A percentile compares a stretch with the other conserved stretches of the same genome.
These are phyloP conservation scores for Siderastrea siderea DNA, from an alignment of 92 coral and sea anemone genomes.

Conservation along the genomic window DNA sequence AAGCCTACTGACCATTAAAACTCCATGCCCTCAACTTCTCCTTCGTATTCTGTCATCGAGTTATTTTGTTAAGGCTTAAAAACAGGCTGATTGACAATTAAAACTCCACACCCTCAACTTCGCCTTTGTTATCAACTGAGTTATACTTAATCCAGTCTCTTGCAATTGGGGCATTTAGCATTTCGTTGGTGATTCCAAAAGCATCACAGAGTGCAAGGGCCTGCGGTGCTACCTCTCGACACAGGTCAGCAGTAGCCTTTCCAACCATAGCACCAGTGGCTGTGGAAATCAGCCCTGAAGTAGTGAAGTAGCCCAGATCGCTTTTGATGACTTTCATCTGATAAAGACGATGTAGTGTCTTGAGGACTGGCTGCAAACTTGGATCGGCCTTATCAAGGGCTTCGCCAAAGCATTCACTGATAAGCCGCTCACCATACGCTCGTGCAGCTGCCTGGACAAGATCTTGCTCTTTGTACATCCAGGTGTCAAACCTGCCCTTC, in stretches of 20 bases:
- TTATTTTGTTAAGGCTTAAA: no score
- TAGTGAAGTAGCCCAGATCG: slow-evolving; percentile 77
- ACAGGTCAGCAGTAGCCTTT: slow-evolving; percentile 81
- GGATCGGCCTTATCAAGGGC: slow-evolving; percentile 73
- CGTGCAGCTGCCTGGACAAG: slow-evolving; percentile 87
- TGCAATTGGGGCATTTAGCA: slow-evolving; percentile 90
- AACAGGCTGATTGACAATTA: slow-evolving; percentile 4
- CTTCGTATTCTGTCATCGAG: no score
- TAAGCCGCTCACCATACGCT: slow-evolving; percentile 85
- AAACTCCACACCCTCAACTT: slow-evolving; percentile 57
- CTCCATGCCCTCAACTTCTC: no score
- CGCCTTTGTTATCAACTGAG: slow-evolving; percentile 82
- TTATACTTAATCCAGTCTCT: slow-evolving; percentile 92
- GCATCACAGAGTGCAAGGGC: slow-evolving; percentile 90
- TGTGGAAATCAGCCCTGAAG: slow-evolving; percentile 72
- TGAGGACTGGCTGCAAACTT: slow-evolving; percentile 68
- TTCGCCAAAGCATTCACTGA: slow-evolving; percentile 77
- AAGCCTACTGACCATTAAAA: no score
- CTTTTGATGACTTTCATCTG: slow-evolving; percentile 69
- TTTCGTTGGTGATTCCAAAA: slow-evolving; percentile 78
- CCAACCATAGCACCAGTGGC: slow-evolving; percentile 76
- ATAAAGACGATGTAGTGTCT: slow-evolving; percentile 79
- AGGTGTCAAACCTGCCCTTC: slow-evolving; percentile 80
- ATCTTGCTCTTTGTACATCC: slow-evolving; percentile 86
- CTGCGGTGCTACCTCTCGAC: slow-evolving; percentile 83